phyloP scores from a whole-genome alignment of 2,797 vertebrate species.

The Psittacula derbiana region DNA sequence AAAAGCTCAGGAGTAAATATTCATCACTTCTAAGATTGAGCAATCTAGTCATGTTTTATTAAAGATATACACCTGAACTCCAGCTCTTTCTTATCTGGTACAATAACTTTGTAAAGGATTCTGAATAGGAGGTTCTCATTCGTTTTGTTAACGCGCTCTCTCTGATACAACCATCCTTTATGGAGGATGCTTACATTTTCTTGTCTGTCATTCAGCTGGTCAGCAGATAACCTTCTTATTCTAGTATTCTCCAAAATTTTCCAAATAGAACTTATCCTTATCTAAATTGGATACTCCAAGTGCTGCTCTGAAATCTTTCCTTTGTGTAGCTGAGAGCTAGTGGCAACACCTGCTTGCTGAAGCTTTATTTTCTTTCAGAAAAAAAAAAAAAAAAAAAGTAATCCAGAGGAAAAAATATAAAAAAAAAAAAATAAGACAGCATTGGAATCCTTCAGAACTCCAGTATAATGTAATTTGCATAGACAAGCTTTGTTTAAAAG shows the following conservation, averaged over 20 bases:
- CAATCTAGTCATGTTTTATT: not conserved
- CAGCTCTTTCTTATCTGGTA: constrained; percentile 3
- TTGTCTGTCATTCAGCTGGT: not conserved
- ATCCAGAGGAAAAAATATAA: not conserved
- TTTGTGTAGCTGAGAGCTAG: not conserved
- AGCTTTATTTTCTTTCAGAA: not conserved
- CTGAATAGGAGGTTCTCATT: not conserved
- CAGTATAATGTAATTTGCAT: not conserved
- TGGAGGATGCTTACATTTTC: constrained; percentile 26
- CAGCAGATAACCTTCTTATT: constrained; percentile 50
- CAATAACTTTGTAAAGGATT: constrained; percentile 23
- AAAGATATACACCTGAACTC: not conserved
- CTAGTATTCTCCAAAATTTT: constrained; percentile 20
- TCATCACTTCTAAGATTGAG: constrained; percentile 17
- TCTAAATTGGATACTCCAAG: constrained; percentile 24
- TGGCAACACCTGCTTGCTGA: not conserved
- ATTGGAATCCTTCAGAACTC: not conserved
- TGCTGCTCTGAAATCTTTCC: constrained; percentile 12
- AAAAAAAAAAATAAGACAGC: not conserved
- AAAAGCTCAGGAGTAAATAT: constrained; percentile 6
- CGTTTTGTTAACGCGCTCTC: not conserved
- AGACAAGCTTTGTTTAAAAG: not conserved
- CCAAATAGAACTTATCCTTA: not conserved
- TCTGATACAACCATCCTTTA: not conserved
- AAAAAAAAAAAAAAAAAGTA: not conserved